Percentiles rank a stretch among this genome's conserved stretches.
phyloP scores from a whole-genome alignment of 2,113 vertebrate species.

The Eonycteris spelaea region DNA sequence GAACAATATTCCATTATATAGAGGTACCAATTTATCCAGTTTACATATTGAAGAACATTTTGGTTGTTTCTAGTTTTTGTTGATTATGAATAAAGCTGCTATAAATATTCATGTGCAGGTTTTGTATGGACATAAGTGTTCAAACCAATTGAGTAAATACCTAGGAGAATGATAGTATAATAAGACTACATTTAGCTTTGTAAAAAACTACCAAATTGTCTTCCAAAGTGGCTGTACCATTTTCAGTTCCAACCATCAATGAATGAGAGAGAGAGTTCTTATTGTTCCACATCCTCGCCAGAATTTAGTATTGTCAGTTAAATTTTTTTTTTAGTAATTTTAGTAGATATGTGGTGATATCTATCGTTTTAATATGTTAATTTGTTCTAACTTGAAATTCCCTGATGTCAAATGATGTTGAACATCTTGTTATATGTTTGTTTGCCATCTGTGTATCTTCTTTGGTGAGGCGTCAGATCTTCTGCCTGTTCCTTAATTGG shows the following conservation, averaged over 20 bases:
- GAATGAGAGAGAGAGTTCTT: neutral
- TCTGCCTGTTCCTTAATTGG: neutral
- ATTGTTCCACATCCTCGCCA: neutral
- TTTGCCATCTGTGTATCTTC: neutral
- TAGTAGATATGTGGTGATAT: neutral
- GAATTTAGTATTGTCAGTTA: neutral
- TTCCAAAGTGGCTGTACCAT: neutral
- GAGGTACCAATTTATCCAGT: neutral
- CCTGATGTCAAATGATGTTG: neutral
- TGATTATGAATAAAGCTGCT: neutral
- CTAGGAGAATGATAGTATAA: neutral
- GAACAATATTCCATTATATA: neutral
- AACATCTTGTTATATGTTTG: neutral
- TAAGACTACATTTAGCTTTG: neutral
- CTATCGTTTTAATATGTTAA: neutral
- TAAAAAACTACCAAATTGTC: neutral
- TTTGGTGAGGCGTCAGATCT: neutral
- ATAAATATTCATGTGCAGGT: neutral
- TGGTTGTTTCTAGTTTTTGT: neutral
- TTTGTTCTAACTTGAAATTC: slow-evolving; percentile 14
- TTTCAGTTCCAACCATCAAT: neutral
- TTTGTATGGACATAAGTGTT: neutral
- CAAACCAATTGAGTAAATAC: neutral
- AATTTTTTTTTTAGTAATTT: neutral
- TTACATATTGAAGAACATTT: neutral